Conservation (phyloP, 2,113 vertebrate species). For the Vulpes ferrilata region DNA sequence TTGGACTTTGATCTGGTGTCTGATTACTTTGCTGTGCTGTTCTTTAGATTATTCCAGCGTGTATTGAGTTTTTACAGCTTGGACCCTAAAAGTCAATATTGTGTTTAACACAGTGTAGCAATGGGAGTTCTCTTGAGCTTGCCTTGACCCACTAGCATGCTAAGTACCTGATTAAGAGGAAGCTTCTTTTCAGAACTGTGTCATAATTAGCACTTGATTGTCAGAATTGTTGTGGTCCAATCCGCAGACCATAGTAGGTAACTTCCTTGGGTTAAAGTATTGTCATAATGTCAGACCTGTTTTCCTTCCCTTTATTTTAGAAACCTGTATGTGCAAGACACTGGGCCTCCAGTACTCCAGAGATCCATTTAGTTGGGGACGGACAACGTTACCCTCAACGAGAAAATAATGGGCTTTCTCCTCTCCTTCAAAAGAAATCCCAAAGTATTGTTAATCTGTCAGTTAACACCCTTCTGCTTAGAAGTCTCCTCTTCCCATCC, state of each 20-base stretch:
- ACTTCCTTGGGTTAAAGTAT: neutral
- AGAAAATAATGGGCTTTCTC: neutral
- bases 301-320: neutral
- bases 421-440: neutral
- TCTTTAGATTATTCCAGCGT: neutral
- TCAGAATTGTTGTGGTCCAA: neutral
- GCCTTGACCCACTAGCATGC: neutral
- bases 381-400: neutral
- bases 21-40: neutral
- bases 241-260: neutral
- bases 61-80: constrained; percentile 34
- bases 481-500: neutral
- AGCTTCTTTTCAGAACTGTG: neutral
- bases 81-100: constrained; percentile 1
- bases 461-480: neutral
- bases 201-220: neutral
- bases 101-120: constrained; percentile 28
- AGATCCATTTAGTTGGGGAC: neutral
- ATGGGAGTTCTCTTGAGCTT: neutral
- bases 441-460: neutral
- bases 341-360: too few relatives aligned
- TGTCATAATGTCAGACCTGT: neutral
- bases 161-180: neutral
- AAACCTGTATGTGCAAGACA: neutral
- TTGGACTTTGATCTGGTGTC: neutral